Conservation (phyloP, 1,140 invertebrate species). For the Pollicipes pollicipes region DNA sequence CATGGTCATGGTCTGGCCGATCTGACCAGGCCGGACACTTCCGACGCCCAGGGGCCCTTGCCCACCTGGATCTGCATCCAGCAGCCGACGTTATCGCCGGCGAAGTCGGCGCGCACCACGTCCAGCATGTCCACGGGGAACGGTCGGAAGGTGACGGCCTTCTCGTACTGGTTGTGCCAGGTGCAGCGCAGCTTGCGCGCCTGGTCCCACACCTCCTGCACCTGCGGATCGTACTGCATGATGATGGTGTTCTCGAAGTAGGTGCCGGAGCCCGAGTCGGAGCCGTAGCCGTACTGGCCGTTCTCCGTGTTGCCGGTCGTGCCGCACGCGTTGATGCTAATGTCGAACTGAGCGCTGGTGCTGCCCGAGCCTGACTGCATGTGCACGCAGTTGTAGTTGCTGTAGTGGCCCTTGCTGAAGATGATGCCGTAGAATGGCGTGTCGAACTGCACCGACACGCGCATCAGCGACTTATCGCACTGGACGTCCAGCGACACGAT, state of each 20-base stretch:
- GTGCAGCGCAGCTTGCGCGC: slow-evolving; percentile 78
- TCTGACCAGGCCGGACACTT: slow-evolving; percentile 82
- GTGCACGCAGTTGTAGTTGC: slow-evolving; percentile 78
- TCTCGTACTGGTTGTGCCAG: slow-evolving; percentile 91
- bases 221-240: slow-evolving; percentile 82
- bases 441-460: slow-evolving; percentile 85
- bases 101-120: slow-evolving; percentile 79
- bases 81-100: slow-evolving; percentile 85
- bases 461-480: slow-evolving; percentile 88
- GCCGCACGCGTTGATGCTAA: slow-evolving; percentile 74
- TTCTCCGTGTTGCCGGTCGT: slow-evolving; percentile 79
- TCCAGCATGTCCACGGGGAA: slow-evolving; percentile 92
- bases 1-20: slow-evolving; percentile 94
- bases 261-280: slow-evolving; percentile 67
- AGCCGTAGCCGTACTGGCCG: slow-evolving; percentile 59
- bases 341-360: slow-evolving; percentile 71
- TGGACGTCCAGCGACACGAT: slow-evolving; percentile 83
- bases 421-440: slow-evolving; percentile 89
- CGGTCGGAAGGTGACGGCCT: slow-evolving; percentile 80
- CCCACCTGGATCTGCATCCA: slow-evolving; percentile 54
- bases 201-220: slow-evolving; percentile 92
- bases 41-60: slow-evolving; percentile 86
- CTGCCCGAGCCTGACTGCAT: slow-evolving; percentile 68
- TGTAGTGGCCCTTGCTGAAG: slow-evolving; percentile 84
- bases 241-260: slow-evolving; percentile 91